phyloP scores from a whole-genome alignment of 2,797 vertebrate species.

The Manis javanica region DNA sequence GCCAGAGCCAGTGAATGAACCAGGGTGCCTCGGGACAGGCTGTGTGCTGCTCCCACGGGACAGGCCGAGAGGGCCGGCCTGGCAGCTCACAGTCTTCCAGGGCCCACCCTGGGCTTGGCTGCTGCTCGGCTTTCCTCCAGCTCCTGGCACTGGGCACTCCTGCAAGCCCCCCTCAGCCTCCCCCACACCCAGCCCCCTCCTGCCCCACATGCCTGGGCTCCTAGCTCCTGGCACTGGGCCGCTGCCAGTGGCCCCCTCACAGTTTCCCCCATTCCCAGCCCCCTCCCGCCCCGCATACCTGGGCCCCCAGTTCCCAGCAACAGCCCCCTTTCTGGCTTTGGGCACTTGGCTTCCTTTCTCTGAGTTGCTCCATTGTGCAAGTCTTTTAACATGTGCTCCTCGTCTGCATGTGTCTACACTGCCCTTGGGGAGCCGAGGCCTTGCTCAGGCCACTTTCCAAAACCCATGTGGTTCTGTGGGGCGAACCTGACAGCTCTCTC shows the following conservation, averaged over 20 bases:
- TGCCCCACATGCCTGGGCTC: background rate
- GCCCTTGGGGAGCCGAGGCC: background rate
- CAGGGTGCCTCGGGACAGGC: background rate
- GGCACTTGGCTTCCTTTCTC: background rate
- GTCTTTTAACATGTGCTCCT: background rate
- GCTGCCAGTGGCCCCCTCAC: background rate
- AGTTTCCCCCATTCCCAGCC: accelerated
- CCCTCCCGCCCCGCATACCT: background rate
- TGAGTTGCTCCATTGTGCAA: background rate
- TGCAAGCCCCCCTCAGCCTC: too few relatives aligned
- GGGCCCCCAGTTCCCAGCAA: background rate
- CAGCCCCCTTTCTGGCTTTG: background rate
- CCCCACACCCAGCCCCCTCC: too few relatives aligned
- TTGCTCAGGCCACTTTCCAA: background rate
- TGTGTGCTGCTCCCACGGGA: too few relatives aligned
- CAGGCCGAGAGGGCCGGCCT: background rate
- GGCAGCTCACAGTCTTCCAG: background rate
- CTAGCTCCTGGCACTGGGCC: background rate
- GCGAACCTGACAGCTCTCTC: background rate
- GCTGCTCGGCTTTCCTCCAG: background rate
- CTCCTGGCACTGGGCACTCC: too few relatives aligned
- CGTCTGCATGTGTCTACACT: background rate
- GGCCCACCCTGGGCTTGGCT: background rate
- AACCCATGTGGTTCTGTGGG: background rate
- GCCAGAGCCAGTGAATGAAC: background rate